Conservation (phyloP, 2,113 vertebrate genomes). For the Archocentrus centrarchus region DNA sequence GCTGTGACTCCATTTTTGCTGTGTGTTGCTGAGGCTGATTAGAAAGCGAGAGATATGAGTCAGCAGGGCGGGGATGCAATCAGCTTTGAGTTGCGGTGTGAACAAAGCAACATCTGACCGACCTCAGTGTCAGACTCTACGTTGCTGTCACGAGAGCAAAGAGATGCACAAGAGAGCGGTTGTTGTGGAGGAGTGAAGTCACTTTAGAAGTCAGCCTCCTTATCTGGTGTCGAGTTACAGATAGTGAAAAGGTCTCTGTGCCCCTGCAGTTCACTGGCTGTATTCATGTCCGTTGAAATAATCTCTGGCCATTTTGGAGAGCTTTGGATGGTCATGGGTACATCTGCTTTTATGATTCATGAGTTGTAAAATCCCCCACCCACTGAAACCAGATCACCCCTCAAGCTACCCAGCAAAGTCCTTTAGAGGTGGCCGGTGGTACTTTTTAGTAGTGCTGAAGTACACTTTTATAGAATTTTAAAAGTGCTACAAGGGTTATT, state of each 20-base stretch:
- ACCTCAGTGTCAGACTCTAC: background rate
- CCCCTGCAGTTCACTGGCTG: slow-evolving; percentile 12
- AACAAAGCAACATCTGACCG: background rate
- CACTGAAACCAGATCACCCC: background rate
- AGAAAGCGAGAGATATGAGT: background rate
- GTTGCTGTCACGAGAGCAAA: slow-evolving; percentile 11
- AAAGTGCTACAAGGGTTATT: background rate
- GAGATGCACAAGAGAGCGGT: background rate
- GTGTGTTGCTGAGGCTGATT: background rate
- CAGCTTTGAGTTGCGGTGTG: background rate
- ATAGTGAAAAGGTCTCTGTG: slow-evolving; percentile 43
- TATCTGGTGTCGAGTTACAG: slow-evolving; percentile 41
- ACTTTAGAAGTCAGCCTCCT: slow-evolving; percentile 19
- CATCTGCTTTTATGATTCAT: background rate
- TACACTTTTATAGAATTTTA: background rate
- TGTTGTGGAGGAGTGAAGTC: slow-evolving; percentile 48
- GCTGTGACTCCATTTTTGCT: background rate
- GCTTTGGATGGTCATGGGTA: background rate
- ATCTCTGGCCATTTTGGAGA: background rate
- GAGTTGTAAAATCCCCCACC: background rate
- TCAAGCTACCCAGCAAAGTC: background rate
- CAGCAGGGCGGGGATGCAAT: background rate
- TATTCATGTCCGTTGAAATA: slow-evolving; percentile 4
- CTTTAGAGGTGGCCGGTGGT: too few species aligned
- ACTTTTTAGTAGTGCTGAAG: too few species aligned